Base-by-base conservation (phyloP, 2,797 vertebrate genomes). In the Melanotaenia pygmaea region DNA sequence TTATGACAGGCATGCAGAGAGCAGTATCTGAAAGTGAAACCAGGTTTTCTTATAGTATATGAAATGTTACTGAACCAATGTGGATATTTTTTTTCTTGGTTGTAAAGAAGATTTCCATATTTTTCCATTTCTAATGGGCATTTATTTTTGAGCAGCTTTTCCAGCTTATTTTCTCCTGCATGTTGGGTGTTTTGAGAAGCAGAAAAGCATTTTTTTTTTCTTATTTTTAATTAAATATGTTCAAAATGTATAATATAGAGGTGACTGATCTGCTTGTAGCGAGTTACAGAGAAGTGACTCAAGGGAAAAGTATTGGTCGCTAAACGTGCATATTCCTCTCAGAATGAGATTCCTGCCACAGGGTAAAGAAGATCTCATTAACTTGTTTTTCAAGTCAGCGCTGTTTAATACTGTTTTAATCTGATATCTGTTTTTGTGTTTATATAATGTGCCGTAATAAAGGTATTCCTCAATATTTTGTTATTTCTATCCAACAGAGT, bases 241-340 rank as follows among this genome's bases (percentile, higher is more conserved):
- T 16, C 13, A 40, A 16, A 40, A 40, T 4, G 7, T 65, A 14
- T 16, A 3, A 16, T 53, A 51, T 18, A 9, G 30, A 56, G 24
- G 34, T 26, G 59, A 60, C 64, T 59, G 45, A 70, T 63, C 14
- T 32, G 4, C 20, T 57, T 67, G 59, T 72, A 35, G 51, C 68
- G 53, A 70, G 43, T 38, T 11, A 38, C 11, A 12, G 37, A 40
- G 38, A 16, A 40, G 38, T 40, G 13, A 40, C 38, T 74, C 80
- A 35, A 65, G 67, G 56, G n/a, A 61, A 72, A 77, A 72, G 63
- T 67, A 88, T 83, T 79, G 82, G 83, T 84, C 47, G 5, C 38
- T 14, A 40, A 4, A 14, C 13, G 14, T 40, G 2, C 3, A 1
- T 0, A 0, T 20, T 34, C 45, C 58, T 67, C 22, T 58, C 60